Conservation (phyloP, 2,888 invertebrate species). For the Tenthredo mesomela region DNA sequence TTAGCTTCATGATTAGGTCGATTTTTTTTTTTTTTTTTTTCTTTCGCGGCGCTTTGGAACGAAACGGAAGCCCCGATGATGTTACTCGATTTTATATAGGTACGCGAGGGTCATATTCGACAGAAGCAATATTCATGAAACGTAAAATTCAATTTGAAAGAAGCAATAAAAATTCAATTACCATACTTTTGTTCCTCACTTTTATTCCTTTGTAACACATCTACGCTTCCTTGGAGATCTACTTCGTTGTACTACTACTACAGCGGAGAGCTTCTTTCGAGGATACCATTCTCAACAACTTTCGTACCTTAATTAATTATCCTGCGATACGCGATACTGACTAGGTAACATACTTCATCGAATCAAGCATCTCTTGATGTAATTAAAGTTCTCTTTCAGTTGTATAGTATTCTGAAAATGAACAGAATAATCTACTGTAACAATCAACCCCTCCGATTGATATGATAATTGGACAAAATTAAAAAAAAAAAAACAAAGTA, state of each 20-base stretch:
- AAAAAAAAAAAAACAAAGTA: neutral
- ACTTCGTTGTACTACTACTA: neutral
- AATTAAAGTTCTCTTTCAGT: neutral
- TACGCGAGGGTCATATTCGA: conserved; percentile 7
- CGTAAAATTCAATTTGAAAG: conserved; percentile 43
- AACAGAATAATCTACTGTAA: neutral
- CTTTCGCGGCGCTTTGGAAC: neutral
- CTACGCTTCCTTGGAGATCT: neutral
- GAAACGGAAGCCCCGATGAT: neutral
- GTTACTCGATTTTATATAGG: neutral
- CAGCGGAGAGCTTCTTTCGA: neutral
- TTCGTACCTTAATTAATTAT: neutral
- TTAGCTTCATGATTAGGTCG: neutral
- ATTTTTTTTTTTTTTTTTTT: neutral
- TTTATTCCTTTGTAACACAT: neutral
- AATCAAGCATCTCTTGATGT: neutral
- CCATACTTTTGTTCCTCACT: conserved; percentile 19
- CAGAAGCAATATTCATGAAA: conserved; percentile 41
- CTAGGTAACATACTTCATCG: neutral
- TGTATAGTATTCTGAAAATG: neutral
- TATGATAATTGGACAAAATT: neutral
- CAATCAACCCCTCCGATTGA: neutral
- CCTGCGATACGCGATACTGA: conserved; percentile 20
- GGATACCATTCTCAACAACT: neutral
- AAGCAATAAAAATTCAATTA: conserved; percentile 47